These are phyloP conservation scores for Alcedo quadribrachys DNA, from an alignment of 2,797 vertebrate genomes.

Conservation along the genomic window DNA sequence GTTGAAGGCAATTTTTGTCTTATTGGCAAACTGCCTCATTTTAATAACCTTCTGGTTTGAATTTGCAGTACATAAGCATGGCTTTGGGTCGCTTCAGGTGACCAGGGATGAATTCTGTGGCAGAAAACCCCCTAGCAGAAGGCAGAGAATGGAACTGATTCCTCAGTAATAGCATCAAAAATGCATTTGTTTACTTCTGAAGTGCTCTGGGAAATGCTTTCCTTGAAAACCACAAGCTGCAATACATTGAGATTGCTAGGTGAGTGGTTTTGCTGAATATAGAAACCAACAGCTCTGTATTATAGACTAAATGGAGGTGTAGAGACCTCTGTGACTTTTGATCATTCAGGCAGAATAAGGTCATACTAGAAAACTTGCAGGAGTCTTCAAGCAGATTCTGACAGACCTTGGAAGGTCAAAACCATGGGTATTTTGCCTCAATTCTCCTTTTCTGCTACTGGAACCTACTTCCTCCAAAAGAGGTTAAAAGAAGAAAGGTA, in stretches of 20 bases:
- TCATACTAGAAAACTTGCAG: not conserved
- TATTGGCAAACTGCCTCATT: not conserved
- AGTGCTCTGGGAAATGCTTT: not conserved
- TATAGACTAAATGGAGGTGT: not conserved
- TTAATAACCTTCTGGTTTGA: not conserved
- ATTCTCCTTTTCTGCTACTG: not conserved
- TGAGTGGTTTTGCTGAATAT: not conserved
- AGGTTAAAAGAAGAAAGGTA: slow-evolving; percentile 24
- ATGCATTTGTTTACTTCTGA: not conserved
- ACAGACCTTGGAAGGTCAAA: slow-evolving; percentile 14
- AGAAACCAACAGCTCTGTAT: not conserved
- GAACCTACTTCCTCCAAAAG: not conserved
- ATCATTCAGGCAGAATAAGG: not conserved
- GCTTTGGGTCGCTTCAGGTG: not conserved
- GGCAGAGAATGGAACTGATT: not conserved
- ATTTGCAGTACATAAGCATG: not conserved
- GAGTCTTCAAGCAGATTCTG: not conserved
- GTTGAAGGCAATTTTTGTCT: not conserved
- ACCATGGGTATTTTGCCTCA: not conserved
- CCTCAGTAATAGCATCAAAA: not conserved
- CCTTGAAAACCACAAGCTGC: not conserved
- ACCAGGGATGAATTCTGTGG: not conserved
- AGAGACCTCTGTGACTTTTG: not conserved
- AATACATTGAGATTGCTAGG: not conserved
- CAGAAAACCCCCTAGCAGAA: not conserved